phyloP scores from a whole-genome alignment of 2,113 vertebrate genomes.

The Ophthalmolycus amberensis region DNA sequence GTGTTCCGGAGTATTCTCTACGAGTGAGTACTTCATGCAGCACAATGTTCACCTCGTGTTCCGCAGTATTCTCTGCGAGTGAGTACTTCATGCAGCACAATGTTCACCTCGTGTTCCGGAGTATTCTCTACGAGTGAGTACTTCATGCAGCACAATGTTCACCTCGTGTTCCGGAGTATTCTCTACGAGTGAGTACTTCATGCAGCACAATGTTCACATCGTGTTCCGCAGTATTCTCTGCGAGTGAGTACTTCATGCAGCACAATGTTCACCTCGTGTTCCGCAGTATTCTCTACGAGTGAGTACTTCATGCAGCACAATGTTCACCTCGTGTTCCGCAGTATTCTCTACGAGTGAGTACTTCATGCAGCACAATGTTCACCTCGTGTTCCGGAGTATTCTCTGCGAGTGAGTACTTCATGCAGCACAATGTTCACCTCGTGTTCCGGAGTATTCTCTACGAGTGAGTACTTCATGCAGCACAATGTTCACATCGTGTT shows the following conservation, averaged over 20 bases:
- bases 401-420: constrained; percentile 92
- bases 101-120: constrained; percentile 91
- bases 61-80: constrained; percentile 97
- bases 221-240: constrained; percentile 97
- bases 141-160: constrained; percentile 30
- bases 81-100: constrained; percentile 71
- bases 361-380: constrained; percentile 30
- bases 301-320: constrained; percentile 71
- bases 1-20: constrained; percentile 97
- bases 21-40: constrained; percentile 86
- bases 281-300: constrained; percentile 97
- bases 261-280: constrained; percentile 86
- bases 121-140: constrained; percentile 97
- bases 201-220: constrained; percentile 75
- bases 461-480: constrained; percentile 86
- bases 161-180: constrained; percentile 94
- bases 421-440: constrained; percentile 75
- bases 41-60: constrained; percentile 79
- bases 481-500: constrained; percentile 86
- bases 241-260: constrained; percentile 86
- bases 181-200: constrained; percentile 92
- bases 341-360: constrained; percentile 97
- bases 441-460: constrained; percentile 97
- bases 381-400: constrained; percentile 94
- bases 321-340: constrained; percentile 86